phyloP scores from a whole-genome alignment of 2,888 invertebrate species.

The Drosophila ustulata region DNA sequence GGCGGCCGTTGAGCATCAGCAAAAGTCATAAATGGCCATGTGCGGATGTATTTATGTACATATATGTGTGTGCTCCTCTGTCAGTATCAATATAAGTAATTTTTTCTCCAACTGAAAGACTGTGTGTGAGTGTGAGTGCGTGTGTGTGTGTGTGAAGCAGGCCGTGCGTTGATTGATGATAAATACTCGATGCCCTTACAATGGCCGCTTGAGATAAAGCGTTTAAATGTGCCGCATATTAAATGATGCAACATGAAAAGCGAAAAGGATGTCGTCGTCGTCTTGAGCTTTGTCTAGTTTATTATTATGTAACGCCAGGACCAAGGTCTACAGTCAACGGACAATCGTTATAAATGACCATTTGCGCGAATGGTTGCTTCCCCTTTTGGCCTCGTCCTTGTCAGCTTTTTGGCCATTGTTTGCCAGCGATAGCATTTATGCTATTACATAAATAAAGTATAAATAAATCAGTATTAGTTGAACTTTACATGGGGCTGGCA shows the following conservation, averaged over 20 bases:
- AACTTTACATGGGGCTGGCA: conserved; percentile 41
- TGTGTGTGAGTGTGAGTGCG: conserved; percentile 23
- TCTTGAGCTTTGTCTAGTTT: conserved; percentile 52
- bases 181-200: conserved; percentile 66
- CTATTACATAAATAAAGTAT: conserved; percentile 72
- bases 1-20: conserved; percentile 56
- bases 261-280: conserved; percentile 59
- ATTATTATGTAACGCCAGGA: conserved; percentile 68
- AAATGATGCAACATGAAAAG: conserved; percentile 79
- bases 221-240: conserved; percentile 77
- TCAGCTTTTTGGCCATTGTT: conserved; percentile 60
- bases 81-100: conserved; percentile 26
- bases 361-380: conserved; percentile 44
- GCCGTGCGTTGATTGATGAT: conserved; percentile 77
- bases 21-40: conserved; percentile 74
- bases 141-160: conserved; percentile 52
- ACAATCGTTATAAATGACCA: conserved; percentile 79
- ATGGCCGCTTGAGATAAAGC: conserved; percentile 78
- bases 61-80: conserved; percentile 8
- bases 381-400: conserved; percentile 29
- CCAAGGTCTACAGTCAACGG: conserved; percentile 21
- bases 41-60: conserved; percentile 13
- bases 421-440: conserved; percentile 76
- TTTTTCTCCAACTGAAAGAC: conserved; percentile 2
- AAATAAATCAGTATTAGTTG: conserved; percentile 78